Evolutionary conservation across 1,140 invertebrate species (phyloP), one percentile per base, ranked within the genome.

Genomic region (Drosophila tropicalis): DNA sequence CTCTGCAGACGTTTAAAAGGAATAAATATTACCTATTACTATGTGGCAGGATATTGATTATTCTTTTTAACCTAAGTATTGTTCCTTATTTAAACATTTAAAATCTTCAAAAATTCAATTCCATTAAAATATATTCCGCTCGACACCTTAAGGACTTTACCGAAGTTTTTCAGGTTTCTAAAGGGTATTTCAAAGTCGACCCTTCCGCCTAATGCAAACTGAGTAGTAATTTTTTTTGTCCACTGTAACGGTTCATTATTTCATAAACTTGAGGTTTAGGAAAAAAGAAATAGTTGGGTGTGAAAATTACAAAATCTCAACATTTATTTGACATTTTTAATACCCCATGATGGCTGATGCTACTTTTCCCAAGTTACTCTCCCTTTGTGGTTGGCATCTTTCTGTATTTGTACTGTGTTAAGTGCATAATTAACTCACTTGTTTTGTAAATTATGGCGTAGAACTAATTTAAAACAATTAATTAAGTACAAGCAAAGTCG

Each of bases 381-480:
- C 44, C 13, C 13, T 51, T 51, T 22, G 10, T 22, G 3, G 19
- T 29, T 36, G 40, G 19, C 39, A 44, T 62, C 22, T 41, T 44
- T 68, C 6, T 22, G 39, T 32, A 40, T 57, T 68, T 51, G 44
- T 22, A 12, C 7, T 22, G 5, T 51, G 36, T 63, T 64, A 69
- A 72, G 62, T 74, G 58, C 70, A 79, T 85, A 85, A 85, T 85
- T 34, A 64, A 67, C 65, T 65, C 66, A 55, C 57, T 56, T 61
- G 44, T 4, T 29, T 29, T 51, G 47, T 25, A 39, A 17, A 22
- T 44, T 39, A 40, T 44, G 58, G 63, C 68, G 65, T 75, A 22
- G 13, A 25, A 69, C 78, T 82, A 85, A 85, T 86, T 86, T 75
- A 69, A 70, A 72, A 65, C 75, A 86, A 86, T 85, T 76, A 81